These are phyloP conservation scores for Zygothrica quintamaculata DNA, from an alignment of 2,888 invertebrate genomes.

Conservation along the genomic window DNA sequence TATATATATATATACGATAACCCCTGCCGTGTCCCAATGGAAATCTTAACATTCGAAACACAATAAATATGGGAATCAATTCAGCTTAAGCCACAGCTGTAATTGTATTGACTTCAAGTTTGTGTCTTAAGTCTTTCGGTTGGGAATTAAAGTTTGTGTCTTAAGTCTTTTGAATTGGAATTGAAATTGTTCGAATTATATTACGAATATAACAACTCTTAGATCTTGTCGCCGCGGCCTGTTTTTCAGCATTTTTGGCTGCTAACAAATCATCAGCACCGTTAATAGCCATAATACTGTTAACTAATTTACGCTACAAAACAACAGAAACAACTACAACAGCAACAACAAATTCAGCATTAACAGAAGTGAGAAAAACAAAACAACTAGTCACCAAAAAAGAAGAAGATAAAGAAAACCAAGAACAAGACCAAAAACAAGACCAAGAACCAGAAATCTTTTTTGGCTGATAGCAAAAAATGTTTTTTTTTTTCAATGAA, in stretches of 20 bases:
- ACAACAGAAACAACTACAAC: constrained; percentile 12
- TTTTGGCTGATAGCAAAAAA: constrained; percentile 43
- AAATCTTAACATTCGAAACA: constrained; percentile 34
- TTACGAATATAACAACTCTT: constrained; percentile 43
- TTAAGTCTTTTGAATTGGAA: constrained; percentile 65
- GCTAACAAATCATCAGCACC: constrained; percentile 69
- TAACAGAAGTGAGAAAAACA: constrained; percentile 36
- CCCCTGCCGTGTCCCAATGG: constrained; percentile 31
- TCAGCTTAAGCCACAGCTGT: constrained; percentile 38
- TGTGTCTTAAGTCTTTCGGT: constrained; percentile 39
- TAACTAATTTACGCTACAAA: constrained; percentile 72
- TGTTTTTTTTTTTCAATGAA: constrained; percentile 73
- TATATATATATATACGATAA: no score
- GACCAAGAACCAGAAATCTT: constrained; percentile 42
- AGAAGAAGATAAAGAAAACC: neutral
- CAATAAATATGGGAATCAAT: constrained; percentile 61
- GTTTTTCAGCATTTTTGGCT: constrained; percentile 42
- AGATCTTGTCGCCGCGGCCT: constrained; percentile 36
- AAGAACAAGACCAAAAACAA: constrained; percentile 27
- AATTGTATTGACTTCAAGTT: constrained; percentile 46
- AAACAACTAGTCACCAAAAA: constrained; percentile 65
- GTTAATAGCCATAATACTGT: constrained; percentile 74
- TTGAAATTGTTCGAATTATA: constrained; percentile 56
- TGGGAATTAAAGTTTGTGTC: constrained; percentile 58
- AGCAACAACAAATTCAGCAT: no score